Evolutionary conservation across 1,140 invertebrate genomes (phyloP).

Genomic region (Batillaria attramentaria): DNA sequence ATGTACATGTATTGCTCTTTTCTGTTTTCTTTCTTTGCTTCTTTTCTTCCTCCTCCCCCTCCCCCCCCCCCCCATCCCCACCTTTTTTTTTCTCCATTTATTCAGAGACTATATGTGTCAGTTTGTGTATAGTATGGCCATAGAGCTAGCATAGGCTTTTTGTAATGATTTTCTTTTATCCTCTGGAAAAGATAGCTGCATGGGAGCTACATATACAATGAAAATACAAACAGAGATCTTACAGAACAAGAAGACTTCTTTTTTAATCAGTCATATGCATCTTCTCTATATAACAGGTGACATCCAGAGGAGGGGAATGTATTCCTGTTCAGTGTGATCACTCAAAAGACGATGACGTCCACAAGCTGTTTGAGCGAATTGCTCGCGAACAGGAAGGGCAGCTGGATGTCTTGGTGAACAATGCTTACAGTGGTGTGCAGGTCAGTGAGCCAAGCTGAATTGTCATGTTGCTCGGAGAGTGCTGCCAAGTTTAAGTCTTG

Average conservation of each 20-base stretch:
- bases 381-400: slow-evolving; percentile 69
- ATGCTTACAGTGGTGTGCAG: slow-evolving; percentile 72
- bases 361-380: slow-evolving; percentile 71
- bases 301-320: slow-evolving; percentile 65
- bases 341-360: slow-evolving; percentile 69
- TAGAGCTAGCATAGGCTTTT: background rate
- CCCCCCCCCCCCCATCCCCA: too few species aligned
- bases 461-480: too few species aligned
- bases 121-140: too few species aligned
- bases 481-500: too few species aligned
- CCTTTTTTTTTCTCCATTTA: too few species aligned
- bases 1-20: background rate
- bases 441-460: too few species aligned
- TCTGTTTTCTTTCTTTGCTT: too few species aligned
- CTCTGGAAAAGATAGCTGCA: background rate
- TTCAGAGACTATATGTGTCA: too few species aligned
- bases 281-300: slow-evolving; percentile 38
- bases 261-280: too few species aligned
- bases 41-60: too few species aligned
- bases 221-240: background rate
- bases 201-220: background rate
- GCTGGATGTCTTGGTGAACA: slow-evolving; percentile 74
- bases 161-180: background rate
- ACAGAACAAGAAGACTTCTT: too few species aligned
- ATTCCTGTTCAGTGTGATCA: slow-evolving; percentile 72